These are phyloP conservation scores for Aldrovandia affinis DNA, from an alignment of 2,797 vertebrate species.

Conservation along the genomic window DNA sequence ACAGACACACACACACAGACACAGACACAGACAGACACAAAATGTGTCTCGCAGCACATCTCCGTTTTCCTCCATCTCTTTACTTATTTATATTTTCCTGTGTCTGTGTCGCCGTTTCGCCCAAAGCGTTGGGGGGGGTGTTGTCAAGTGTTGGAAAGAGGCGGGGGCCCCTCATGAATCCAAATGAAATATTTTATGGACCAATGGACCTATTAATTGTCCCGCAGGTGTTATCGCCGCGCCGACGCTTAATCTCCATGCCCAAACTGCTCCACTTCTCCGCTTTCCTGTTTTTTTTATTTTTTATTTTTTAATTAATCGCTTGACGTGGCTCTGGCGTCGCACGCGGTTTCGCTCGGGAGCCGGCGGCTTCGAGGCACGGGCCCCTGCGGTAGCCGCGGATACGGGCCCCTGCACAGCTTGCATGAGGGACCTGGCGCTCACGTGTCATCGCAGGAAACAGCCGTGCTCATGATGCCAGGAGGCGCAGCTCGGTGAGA, in stretches of 20 bases:
- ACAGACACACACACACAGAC: slow-evolving; percentile 43
- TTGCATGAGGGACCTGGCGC: not conserved
- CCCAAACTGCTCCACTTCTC: slow-evolving; percentile 71
- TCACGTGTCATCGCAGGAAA: not conserved
- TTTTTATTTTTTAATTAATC: slow-evolving; percentile 30
- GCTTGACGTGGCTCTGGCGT: slow-evolving; percentile 43
- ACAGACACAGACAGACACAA: slow-evolving; percentile 43
- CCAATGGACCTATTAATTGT: slow-evolving; percentile 94
- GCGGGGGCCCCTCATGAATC: slow-evolving; percentile 72
- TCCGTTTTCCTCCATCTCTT: not conserved
- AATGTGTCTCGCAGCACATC: slow-evolving; percentile 2
- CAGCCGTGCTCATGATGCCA: not conserved
- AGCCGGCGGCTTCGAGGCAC: slow-evolving; percentile 50
- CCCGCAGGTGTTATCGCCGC: slow-evolving; percentile 82
- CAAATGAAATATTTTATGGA: slow-evolving; percentile 90
- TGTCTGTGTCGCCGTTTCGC: slow-evolving; percentile 52
- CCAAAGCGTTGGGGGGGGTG: slow-evolving; percentile 45
- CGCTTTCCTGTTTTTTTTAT: slow-evolving; percentile 33
- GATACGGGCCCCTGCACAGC: not conserved
- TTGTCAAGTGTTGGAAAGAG: slow-evolving; percentile 49
- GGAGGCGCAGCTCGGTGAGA: not conserved
- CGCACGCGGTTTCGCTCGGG: slow-evolving; percentile 65
- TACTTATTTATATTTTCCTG: slow-evolving; percentile 43
- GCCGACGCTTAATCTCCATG: slow-evolving; percentile 82
- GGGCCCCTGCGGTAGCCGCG: slow-evolving; percentile 9